phyloP scores from a whole-genome alignment of 2,797 vertebrate species.

The Coilia nasus region DNA sequence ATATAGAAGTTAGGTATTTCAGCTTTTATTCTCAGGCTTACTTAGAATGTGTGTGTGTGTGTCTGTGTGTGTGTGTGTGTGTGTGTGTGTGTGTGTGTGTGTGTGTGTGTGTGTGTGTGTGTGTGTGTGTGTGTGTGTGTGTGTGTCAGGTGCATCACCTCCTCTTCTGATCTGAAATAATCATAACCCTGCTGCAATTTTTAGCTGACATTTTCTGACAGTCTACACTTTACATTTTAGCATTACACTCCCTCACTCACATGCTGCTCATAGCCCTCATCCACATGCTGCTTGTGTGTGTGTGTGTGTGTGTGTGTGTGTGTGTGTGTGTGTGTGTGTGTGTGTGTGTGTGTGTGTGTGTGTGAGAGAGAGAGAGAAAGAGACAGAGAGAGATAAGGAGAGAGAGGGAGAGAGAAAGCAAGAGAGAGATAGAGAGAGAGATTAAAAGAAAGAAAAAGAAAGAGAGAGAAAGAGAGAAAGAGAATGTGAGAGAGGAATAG shows the following conservation, averaged over 20 bases:
- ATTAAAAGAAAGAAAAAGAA: background rate
- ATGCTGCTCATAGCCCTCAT: background rate
- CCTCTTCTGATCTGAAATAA: background rate
- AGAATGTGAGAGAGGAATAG: no score
- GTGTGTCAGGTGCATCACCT: background rate
- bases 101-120: no score
- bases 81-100: no score
- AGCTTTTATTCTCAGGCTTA: no score
- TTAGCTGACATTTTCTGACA: background rate
- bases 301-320: constrained; percentile 56
- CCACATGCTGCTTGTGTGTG: background rate
- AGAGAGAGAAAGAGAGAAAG: background rate
- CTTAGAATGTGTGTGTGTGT: constrained; percentile 24
- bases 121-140: no score
- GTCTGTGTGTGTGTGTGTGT: constrained; percentile 42
- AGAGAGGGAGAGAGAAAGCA: no score
- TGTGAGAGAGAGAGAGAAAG: constrained; percentile 48
- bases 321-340: constrained; percentile 55
- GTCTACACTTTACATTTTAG: background rate
- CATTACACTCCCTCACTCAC: background rate
- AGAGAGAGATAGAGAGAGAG: background rate
- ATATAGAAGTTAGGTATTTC: no score
- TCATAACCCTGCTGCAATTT: background rate
- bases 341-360: constrained; percentile 21
- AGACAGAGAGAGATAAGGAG: no score